phyloP scores from a whole-genome alignment of 2,888 invertebrate species.

The Orthosia gothica region DNA sequence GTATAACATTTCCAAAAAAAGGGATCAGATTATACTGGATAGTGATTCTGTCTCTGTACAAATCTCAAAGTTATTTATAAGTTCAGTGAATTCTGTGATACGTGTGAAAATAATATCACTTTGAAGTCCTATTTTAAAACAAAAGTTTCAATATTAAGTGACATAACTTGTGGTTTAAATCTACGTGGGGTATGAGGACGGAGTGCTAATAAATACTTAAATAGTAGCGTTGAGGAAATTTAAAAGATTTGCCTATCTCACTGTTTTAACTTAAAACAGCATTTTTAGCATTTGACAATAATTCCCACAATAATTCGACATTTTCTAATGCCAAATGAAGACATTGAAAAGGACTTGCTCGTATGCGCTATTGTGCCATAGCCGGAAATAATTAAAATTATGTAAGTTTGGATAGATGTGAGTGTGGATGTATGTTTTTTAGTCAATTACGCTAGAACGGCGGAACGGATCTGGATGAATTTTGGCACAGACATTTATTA shows the following conservation, averaged over 20 bases:
- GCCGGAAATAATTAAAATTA: too few relatives aligned
- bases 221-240: slow-evolving; percentile 17
- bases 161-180: slow-evolving; percentile 71
- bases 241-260: slow-evolving; percentile 24
- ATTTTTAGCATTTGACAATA: too few relatives aligned
- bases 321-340: background rate
- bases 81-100: slow-evolving; percentile 68
- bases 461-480: too few relatives aligned
- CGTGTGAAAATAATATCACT: slow-evolving; percentile 69
- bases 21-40: background rate
- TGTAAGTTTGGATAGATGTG: background rate
- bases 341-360: background rate
- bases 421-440: too few relatives aligned
- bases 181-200: slow-evolving; percentile 37
- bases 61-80: slow-evolving; percentile 45
- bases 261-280: slow-evolving; percentile 1
- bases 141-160: slow-evolving; percentile 70
- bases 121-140: slow-evolving; percentile 63
- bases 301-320: too few relatives aligned
- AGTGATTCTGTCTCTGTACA: slow-evolving; percentile 7
- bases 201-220: slow-evolving; percentile 66
- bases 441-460: too few relatives aligned
- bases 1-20: background rate
- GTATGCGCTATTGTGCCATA: too few relatives aligned
- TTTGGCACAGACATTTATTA: too few relatives aligned